phyloP scores from a whole-genome alignment of 2,888 invertebrate species.

The Drosophila formosana region DNA sequence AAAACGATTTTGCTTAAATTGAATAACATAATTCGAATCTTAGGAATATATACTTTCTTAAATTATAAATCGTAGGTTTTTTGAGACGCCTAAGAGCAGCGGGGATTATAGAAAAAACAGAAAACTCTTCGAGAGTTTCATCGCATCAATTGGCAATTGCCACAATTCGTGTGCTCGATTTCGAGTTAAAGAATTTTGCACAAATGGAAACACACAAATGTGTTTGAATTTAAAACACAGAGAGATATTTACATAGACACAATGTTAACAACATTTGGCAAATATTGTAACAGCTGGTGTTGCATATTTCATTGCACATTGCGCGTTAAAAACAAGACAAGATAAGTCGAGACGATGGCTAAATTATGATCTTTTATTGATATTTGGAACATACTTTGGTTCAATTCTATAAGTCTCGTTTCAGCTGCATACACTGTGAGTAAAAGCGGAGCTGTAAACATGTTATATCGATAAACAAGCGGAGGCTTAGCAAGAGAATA shows the following conservation, averaged over 20 bases:
- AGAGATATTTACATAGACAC: constrained; percentile 36
- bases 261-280: constrained; percentile 28
- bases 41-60: no score
- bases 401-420: background rate
- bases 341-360: constrained; percentile 1
- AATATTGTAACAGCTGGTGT: constrained; percentile 49
- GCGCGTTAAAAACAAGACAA: constrained; percentile 8
- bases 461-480: background rate
- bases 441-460: constrained; percentile 4
- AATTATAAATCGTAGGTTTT: background rate
- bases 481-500: background rate
- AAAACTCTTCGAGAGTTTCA: no score
- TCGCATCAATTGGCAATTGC: background rate
- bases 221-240: constrained; percentile 37
- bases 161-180: constrained; percentile 12
- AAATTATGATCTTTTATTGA: constrained; percentile 17
- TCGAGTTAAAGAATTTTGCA: constrained; percentile 26
- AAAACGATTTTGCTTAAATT: no score
- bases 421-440: background rate
- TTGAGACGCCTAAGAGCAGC: no score
- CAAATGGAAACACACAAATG: constrained; percentile 28
- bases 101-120: no score
- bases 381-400: background rate
- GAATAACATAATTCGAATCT: no score
- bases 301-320: constrained; percentile 38